These are phyloP conservation scores for Eulemur rubriventer DNA, from an alignment of 2,797 vertebrate species.

Conservation along the genomic window DNA sequence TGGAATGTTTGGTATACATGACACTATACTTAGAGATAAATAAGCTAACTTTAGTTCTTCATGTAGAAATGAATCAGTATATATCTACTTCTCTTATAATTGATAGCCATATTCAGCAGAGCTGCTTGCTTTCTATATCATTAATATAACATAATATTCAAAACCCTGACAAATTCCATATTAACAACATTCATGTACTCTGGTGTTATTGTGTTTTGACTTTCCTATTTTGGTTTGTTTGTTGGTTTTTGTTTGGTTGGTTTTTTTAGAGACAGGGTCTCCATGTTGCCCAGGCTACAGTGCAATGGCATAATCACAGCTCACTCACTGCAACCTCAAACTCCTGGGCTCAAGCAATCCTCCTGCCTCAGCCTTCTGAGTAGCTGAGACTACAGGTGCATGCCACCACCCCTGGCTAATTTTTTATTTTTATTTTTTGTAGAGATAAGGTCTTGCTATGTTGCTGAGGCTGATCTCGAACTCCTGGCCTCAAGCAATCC, in stretches of 20 bases:
- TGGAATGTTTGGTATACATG: neutral
- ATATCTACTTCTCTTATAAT: neutral
- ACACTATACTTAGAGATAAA: neutral
- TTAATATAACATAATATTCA: neutral
- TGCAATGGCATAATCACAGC: neutral
- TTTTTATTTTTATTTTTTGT: neutral
- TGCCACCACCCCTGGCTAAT: neutral
- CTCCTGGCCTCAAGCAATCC: neutral
- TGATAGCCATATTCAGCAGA: neutral
- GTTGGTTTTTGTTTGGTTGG: neutral
- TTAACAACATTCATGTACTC: neutral
- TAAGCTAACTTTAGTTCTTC: neutral
- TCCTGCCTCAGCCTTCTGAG: neutral
- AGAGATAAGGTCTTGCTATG: neutral
- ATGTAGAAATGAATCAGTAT: neutral
- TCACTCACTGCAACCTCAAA: neutral
- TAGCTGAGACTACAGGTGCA: neutral
- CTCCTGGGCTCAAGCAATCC: neutral
- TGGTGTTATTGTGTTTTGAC: neutral
- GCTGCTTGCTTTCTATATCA: neutral
- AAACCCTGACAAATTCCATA: neutral
- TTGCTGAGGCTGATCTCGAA: neutral
- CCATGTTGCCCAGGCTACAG: neutral
- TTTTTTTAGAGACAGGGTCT: neutral
- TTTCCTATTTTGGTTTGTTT: neutral